A percentile compares a stretch with the other conserved stretches of the same genome.
phyloP scores from a whole-genome alignment of 1,140 invertebrate species.

The Lucilia sericata region DNA sequence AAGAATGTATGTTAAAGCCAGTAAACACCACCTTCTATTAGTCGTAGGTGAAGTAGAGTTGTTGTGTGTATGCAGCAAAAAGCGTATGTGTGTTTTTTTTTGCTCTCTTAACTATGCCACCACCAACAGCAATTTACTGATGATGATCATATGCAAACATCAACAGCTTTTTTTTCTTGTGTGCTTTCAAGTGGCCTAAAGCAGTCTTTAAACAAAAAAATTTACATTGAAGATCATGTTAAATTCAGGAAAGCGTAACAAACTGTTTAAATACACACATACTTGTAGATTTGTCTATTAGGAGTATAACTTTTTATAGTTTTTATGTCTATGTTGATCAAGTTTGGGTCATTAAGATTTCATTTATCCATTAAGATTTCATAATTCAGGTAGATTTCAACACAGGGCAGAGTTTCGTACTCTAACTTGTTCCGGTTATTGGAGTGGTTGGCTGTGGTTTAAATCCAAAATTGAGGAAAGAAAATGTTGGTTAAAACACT shows the following conservation, averaged over 20 bases:
- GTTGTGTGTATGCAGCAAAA: neutral
- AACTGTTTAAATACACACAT: neutral
- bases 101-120: neutral
- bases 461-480: too few species aligned
- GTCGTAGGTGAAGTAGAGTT: neutral
- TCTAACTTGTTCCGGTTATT: too few species aligned
- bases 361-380: too few species aligned
- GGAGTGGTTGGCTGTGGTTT: too few species aligned
- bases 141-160: constrained; percentile 23
- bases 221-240: neutral
- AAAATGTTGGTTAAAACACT: too few species aligned
- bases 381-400: too few species aligned
- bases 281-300: too few species aligned
- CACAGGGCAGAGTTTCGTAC: too few species aligned
- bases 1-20: constrained; percentile 57
- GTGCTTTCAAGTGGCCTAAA: neutral
- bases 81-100: neutral
- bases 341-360: too few species aligned
- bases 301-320: too few species aligned
- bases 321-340: too few species aligned
- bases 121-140: neutral
- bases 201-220: neutral
- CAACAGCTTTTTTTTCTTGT: neutral
- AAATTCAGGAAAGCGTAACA: constrained; percentile 6
- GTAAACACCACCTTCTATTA: constrained; percentile 3